These are phyloP conservation scores for Peromyscus attwateri DNA, from an alignment of 2,797 vertebrate genomes.

Conservation along the genomic window DNA sequence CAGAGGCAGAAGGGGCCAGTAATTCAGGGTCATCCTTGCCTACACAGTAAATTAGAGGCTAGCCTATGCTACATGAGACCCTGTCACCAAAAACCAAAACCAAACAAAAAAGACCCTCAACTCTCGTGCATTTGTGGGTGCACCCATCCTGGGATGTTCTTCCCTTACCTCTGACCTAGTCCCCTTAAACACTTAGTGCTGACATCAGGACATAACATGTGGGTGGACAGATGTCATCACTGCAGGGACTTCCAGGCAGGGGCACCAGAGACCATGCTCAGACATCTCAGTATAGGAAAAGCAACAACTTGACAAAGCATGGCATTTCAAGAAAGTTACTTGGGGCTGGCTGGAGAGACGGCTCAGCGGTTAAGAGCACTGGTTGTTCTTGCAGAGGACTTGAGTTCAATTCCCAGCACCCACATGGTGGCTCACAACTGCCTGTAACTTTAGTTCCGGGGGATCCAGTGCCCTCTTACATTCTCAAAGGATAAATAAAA, in stretches of 20 bases:
- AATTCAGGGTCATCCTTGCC: background rate
- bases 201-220: conserved; percentile 43
- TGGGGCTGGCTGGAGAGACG: background rate
- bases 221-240: conserved; percentile 38
- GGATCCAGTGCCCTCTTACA: background rate
- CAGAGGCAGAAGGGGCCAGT: background rate
- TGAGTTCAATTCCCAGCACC: background rate
- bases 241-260: conserved; percentile 30
- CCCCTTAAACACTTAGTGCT: conserved; percentile 49
- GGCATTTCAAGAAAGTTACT: conserved; percentile 41
- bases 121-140: conserved; percentile 45
- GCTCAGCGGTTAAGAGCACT: background rate
- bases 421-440: background rate
- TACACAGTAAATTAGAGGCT: background rate
- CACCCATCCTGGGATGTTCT: conserved; percentile 19
- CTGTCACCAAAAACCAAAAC: background rate
- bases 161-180: conserved; percentile 53
- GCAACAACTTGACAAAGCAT: conserved; percentile 46
- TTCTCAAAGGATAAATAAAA: background rate
- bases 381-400: background rate
- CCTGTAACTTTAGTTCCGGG: background rate
- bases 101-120: background rate
- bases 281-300: conserved; percentile 59
- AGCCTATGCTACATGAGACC: background rate
- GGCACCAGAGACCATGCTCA: conserved; percentile 7